These are phyloP conservation scores for Myodes glareolus DNA, from an alignment of 2,113 vertebrate species.

Conservation along the genomic window DNA sequence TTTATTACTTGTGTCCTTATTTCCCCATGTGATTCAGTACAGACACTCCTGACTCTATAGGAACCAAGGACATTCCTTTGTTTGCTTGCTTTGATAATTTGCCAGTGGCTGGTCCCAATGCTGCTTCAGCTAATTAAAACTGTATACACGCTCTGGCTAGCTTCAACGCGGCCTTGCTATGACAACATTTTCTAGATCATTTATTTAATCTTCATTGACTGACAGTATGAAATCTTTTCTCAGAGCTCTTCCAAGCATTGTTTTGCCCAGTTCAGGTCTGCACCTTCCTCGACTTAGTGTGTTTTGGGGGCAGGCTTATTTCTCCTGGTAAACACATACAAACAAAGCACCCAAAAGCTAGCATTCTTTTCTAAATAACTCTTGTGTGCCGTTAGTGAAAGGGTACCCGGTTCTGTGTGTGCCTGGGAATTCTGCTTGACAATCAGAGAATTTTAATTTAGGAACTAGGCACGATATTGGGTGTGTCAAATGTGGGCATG, in stretches of 20 bases:
- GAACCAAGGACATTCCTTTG: not conserved
- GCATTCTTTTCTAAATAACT: not conserved
- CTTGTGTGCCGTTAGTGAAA: not conserved
- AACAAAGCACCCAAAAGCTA: not conserved
- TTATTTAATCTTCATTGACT: constrained; percentile 72
- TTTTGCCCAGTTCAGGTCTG: constrained; percentile 58
- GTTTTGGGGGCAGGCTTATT: constrained; percentile 8
- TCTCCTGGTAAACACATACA: not conserved
- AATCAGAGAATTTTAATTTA: constrained; percentile 41
- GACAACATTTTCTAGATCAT: constrained; percentile 47
- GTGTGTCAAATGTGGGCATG: constrained; percentile 36
- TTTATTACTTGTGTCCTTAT: not conserved
- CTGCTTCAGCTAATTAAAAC: constrained; percentile 64
- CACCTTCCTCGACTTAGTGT: not conserved
- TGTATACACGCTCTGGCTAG: constrained; percentile 52
- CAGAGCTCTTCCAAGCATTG: constrained; percentile 65
- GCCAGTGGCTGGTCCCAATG: constrained; percentile 2
- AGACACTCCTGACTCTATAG: not conserved
- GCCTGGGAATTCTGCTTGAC: constrained; percentile 37
- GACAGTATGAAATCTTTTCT: constrained; percentile 41
- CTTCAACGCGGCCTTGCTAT: constrained; percentile 24
- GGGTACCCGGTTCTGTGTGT: not conserved
- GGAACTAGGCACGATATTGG: not conserved
- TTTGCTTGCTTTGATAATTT: constrained; percentile 27
- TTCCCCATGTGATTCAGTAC: not conserved